Percentiles rank a stretch among this genome's conserved stretches.
Evolutionary conservation across 1,140 invertebrate genomes (phyloP).

Genomic region (Elymnias hypermnestra): DNA sequence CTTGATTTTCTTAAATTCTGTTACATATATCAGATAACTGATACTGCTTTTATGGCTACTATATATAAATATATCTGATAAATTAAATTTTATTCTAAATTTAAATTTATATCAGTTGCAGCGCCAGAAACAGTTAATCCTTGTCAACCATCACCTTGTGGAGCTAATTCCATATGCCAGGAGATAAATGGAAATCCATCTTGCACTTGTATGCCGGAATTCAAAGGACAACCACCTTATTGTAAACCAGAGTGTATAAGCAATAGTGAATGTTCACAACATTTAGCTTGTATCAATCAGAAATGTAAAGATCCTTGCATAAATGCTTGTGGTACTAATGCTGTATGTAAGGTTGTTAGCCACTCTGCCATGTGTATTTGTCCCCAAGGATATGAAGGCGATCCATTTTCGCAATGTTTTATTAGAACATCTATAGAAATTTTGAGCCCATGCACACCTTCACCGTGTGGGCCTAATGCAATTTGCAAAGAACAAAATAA

Average conservation of each 20-base stretch:
- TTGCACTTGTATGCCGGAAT: slow-evolving; percentile 86
- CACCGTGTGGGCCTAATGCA: slow-evolving; percentile 85
- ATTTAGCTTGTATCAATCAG: slow-evolving; percentile 83
- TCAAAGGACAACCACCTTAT: slow-evolving; percentile 81
- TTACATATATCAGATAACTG: too few relatives aligned
- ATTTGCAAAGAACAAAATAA: slow-evolving; percentile 81
- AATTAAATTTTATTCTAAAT: too few relatives aligned
- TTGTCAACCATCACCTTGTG: slow-evolving; percentile 79
- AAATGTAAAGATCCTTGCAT: slow-evolving; percentile 84
- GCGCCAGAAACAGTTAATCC: slow-evolving; percentile 67
- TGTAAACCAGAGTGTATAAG: slow-evolving; percentile 84
- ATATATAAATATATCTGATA: too few relatives aligned
- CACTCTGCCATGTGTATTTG: slow-evolving; percentile 86
- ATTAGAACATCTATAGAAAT: slow-evolving; percentile 68
- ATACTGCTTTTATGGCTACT: too few relatives aligned
- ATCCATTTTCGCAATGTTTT: slow-evolving; percentile 82
- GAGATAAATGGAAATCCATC: slow-evolving; percentile 82
- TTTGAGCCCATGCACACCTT: slow-evolving; percentile 80
- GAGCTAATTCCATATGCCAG: slow-evolving; percentile 87
- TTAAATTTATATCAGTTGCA: too few relatives aligned
- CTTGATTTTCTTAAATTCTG: too few relatives aligned
- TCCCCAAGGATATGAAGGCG: slow-evolving; percentile 80
- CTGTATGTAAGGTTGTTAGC: slow-evolving; percentile 82
- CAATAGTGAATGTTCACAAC: slow-evolving; percentile 83
- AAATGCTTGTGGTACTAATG: slow-evolving; percentile 84